These are phyloP conservation scores for Scolopax bukidnonensis DNA, from an alignment of 2,797 vertebrate species.

Conservation along the genomic window DNA sequence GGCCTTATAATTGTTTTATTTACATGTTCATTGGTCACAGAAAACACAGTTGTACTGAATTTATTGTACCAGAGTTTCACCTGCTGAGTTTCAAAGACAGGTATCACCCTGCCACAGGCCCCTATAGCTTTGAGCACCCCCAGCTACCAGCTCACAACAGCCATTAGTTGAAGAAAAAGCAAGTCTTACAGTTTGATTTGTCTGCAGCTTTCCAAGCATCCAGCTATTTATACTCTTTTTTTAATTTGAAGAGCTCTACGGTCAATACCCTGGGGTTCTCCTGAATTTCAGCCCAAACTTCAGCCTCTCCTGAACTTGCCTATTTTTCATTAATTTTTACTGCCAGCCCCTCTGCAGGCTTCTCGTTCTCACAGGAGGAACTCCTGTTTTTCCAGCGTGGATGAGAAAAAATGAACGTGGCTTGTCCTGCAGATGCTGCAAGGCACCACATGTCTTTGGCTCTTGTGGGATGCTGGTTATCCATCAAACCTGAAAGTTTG, in stretches of 20 bases:
- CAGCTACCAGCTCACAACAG: background rate
- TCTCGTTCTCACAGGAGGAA: background rate
- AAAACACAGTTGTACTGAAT: background rate
- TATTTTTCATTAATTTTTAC: background rate
- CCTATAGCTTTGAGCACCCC: background rate
- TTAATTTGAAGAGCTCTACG: background rate
- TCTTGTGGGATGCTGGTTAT: background rate
- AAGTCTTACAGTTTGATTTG: background rate
- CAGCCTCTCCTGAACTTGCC: background rate
- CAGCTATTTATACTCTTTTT: background rate
- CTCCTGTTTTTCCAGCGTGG: background rate
- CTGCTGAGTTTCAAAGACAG: background rate
- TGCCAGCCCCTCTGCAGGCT: fast-evolving
- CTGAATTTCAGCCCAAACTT: background rate
- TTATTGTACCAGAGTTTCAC: background rate
- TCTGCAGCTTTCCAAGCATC: background rate
- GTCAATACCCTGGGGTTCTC: background rate
- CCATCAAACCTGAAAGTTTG: background rate
- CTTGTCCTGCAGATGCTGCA: background rate
- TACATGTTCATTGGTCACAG: background rate
- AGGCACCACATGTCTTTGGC: fast-evolving
- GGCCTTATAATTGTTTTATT: background rate
- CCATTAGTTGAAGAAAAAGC: background rate
- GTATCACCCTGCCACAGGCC: background rate
- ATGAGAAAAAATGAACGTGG: background rate